Evolutionary conservation across 2,797 vertebrate genomes (phyloP), one percentile per base, ranked within the genome.

Genomic region (Notoglanidium macrostoma): DNA sequence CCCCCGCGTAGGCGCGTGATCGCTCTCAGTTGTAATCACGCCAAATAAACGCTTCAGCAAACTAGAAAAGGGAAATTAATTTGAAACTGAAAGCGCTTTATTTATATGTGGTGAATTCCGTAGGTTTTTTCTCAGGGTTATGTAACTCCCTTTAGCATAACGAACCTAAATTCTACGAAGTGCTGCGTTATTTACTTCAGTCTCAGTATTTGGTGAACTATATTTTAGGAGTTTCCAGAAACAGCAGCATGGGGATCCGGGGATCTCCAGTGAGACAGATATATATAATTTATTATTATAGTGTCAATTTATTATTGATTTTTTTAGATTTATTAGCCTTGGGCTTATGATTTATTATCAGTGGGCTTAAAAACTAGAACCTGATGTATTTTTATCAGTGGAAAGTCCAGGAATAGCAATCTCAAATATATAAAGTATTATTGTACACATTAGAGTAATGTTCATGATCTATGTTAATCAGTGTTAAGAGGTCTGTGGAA

Each of bases 1-100:
- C 70, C 59, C 77, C 76, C 80, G 74, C 59, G 63, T 59, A 57
- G 8, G 44, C 63, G 55, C 80, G 65, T 77, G 65, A 59, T 77
- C 67, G 9, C 49, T 35, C 78, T 29, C 21, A 15, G 21, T 40
- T 32, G 8, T 59, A 19, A 57, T 63, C 61, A 7, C 8, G 17
- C 4, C 14, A 15, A 63, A 63, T 1, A 29, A 57, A 9, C 63
- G 29, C 15, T 29, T 46, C 14, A 19, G 23, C 79, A 65, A 29
- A 1, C 57, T 81, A 1, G 46, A 32, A 55, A 86, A 86, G 51
- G 8, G 74, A 23, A 79, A 79, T 26, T 46, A 35, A 44, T 29
- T 0, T 14, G 49, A 70, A 80, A 63, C 7, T n/a, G 59, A 67
- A 65, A 65, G 72, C 11, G 19, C 2, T 23, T 0, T 63, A 54